A percentile compares a stretch with the other conserved stretches of the same genome.
Evolutionary conservation across 2,797 vertebrate species (phyloP).

Genomic region (Masticophis lateralis): DNA sequence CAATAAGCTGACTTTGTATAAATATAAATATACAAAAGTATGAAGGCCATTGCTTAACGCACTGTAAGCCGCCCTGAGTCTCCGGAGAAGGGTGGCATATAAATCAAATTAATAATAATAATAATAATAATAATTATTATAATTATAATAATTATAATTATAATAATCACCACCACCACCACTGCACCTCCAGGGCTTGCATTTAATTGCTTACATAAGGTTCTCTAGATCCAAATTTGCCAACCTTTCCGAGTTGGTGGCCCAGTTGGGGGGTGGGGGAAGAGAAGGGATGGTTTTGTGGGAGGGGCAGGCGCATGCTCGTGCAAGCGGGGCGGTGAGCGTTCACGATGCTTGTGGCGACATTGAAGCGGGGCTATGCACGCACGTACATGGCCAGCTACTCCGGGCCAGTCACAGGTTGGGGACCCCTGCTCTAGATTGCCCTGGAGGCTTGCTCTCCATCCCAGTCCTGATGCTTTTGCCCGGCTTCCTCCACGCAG

Average conservation of each 20-base stretch:
- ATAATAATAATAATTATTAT: fast-evolving
- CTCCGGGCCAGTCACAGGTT: too few species aligned
- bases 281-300: too few species aligned
- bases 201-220: background rate
- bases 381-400: too few species aligned
- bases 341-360: too few species aligned
- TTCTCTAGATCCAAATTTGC: background rate
- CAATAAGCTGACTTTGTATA: too few species aligned
- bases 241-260: background rate
- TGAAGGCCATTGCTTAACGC: too few species aligned
- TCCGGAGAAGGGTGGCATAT: too few species aligned
- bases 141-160: too few species aligned
- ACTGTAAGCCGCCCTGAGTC: too few species aligned
- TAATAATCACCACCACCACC: too few species aligned
- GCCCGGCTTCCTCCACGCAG: constrained; percentile 63
- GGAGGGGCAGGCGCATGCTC: background rate
- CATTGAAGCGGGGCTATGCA: fast-evolving
- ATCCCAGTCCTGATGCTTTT: background rate
- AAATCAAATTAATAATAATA: too few species aligned
- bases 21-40: too few species aligned
- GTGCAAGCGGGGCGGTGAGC: background rate
- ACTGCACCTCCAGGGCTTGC: background rate
- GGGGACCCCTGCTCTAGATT: background rate
- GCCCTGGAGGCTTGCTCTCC: background rate
- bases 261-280: fast-evolving